Conservation (phyloP, 1,140 invertebrate genomes). For the Maconellicoccus hirsutus region DNA sequence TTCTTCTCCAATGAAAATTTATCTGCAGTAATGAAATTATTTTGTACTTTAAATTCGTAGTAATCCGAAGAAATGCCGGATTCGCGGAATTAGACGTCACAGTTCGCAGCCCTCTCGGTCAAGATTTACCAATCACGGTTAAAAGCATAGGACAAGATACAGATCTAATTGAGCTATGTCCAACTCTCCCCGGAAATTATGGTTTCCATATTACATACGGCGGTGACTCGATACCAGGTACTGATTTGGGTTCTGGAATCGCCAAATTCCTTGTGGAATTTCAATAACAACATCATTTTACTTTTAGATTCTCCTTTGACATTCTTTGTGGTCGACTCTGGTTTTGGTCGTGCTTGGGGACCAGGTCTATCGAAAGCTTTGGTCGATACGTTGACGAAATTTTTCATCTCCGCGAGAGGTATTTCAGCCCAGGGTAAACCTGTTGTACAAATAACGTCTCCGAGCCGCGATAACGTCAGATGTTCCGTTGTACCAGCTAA, state of each 20-base stretch:
- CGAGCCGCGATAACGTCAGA: slow-evolving; percentile 45
- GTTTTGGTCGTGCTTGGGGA: slow-evolving; percentile 48
- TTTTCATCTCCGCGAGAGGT: slow-evolving; percentile 23
- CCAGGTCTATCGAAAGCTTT: slow-evolving; percentile 47
- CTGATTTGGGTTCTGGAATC: too few species aligned
- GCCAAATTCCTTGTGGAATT: too few species aligned
- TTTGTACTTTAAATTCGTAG: slow-evolving; percentile 41
- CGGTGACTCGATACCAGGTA: slow-evolving; percentile 44
- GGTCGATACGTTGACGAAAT: slow-evolving; percentile 35
- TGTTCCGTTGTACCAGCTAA: slow-evolving; percentile 35
- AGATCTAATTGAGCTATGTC: slow-evolving; percentile 70
- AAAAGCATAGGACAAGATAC: slow-evolving; percentile 58
- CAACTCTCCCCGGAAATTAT: slow-evolving; percentile 77
- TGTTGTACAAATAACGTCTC: slow-evolving; percentile 44
- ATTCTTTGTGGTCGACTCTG: slow-evolving; percentile 49
- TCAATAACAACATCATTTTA: too few species aligned
- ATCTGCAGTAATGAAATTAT: too few species aligned
- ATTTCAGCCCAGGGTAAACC: slow-evolving; percentile 25
- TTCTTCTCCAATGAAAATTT: not conserved
- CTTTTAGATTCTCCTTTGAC: slow-evolving; percentile 43
- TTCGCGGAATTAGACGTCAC: slow-evolving; percentile 80
- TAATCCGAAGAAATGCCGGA: slow-evolving; percentile 75
- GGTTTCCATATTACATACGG: slow-evolving; percentile 80
- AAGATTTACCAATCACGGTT: slow-evolving; percentile 70
- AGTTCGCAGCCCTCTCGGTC: slow-evolving; percentile 76